Base-by-base conservation (phyloP, 2,888 invertebrate species). In the Brachycybe producta region DNA sequence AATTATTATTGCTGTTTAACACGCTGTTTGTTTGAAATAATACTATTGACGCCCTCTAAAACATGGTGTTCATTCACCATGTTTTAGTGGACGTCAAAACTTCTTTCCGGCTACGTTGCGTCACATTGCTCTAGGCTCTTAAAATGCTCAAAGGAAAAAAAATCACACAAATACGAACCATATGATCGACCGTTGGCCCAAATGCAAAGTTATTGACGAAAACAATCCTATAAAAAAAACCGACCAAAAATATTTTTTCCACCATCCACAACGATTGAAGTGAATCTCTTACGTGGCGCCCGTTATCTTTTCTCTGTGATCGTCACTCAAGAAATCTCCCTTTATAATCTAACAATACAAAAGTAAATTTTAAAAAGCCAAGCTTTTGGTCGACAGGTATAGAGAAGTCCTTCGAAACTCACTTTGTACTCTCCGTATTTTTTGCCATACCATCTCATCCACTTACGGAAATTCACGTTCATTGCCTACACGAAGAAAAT, bases 201-300 rank as follows among this genome's bases (percentile, higher is more conserved):
- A 99, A 99, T 36, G 97, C 98, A 73, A 92, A 99, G 74, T 98
- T 98, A 73, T 98, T 98, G 35, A 98, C 97, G 73, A 98, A 99
- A 55, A 98, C 91, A 63, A 98, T 84, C 32, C 72, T 73, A 23
- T 23, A 56, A 52, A 30, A 51, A 13, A 52, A 32, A 39, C 35
- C 28, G 23, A 36, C n/a, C 36, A 19, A n/a, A n/a, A n/a, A n/a
- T n/a, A n/a, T n/a, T n/a, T n/a, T n/a, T n/a, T n/a, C n/a, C n/a
- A n/a, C n/a, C n/a, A n/a, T n/a, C n/a, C n/a, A n/a, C n/a, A n/a
- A n/a, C n/a, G n/a, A n/a, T n/a, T n/a, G n/a, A n/a, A n/a, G n/a
- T n/a, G n/a, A n/a, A n/a, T 27, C 17, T 64, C 66, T 62, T 59
- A 70, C 70, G 91, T 84, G 11, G 94, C 85, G 59, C 83, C 80